Base-by-base conservation (phyloP, 2,797 vertebrate species). In the Scolopax rusticola region DNA sequence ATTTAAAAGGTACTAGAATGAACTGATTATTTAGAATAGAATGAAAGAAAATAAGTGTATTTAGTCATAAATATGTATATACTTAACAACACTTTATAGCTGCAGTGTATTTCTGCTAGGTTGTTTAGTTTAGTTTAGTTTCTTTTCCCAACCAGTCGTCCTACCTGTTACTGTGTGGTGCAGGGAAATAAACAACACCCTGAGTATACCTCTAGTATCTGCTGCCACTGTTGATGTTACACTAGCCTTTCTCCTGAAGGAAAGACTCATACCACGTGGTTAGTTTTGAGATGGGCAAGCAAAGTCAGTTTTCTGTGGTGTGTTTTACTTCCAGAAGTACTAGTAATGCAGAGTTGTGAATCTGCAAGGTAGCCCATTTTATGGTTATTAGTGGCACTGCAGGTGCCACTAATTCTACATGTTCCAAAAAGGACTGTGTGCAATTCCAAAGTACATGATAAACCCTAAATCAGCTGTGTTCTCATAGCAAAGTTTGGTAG, bases 301-400 rank as follows among this genome's bases (percentile, higher is more conserved):
- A 13, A 57, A 61, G 19, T 50, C 41, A 25, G 6, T 76, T 69
- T 90, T 92, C 47, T 2, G 0, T 17, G 33, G 7, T 11, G 15
- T 41, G 5, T 57, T 75, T 75, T 71, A 53, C 43, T 74, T 86
- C 41, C 45, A 33, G 41, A 74, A 81, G 30, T 64, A 36, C 16
- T 13, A 32, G 23, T 41, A 75, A 53, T 48, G 20, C 36, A 41
- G 25, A 51, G 24, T 15, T 56, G 18, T 7, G 18, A 30, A 19
- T 54, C 15, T 3, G 0, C 0, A 0, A 56, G 27, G 12, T 71
- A 24, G 7, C 11, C 38, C 3, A 33, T 75, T 71, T 64, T 84
- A 36, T 36, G 14, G 5, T 33, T 78, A 12, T 57, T 67, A 43
- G 36, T 54, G 57, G n/a, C 8, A 38, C 23, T 48, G 24, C 12